Base-by-base conservation (phyloP, 1,140 invertebrate genomes). In the Aphaenogaster rudis region DNA sequence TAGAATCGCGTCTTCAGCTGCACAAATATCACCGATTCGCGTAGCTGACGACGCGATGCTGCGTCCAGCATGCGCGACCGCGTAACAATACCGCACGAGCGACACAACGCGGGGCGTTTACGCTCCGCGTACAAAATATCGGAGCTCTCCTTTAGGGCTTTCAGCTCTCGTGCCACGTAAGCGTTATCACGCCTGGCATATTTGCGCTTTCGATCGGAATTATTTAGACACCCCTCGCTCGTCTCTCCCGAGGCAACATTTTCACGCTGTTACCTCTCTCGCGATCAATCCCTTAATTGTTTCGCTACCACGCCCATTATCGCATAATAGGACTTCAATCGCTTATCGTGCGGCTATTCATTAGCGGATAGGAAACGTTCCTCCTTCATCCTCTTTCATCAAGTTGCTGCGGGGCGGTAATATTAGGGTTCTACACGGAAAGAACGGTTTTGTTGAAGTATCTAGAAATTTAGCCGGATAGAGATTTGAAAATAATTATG, bases 1-100 rank as follows among this genome's bases (percentile, higher is more conserved):
- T 9, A 4, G 7, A 13, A 17, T 36, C 13, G 36, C 42, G 48
- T 76, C 69, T 54, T 36, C 72, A 36, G 72, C 67, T 50, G n/a
- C 11, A 21, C 67, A 33, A 50, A 48, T 59, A 77, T 50, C 39
- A 9, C 28, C 11, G 54, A n/a, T 52, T 76, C 64, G 48, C 61
- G 39, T 64, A 15, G 2, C 17, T 39, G n/a, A 36, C 59, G 7
- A 33, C 17, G 39, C n/a, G 45, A 52, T 52, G 72, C 36, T 50
- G 50, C 13, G 42, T 28, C 17, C 45, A 63, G 45, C 87, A 74
- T 48, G 71, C 72, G 66, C 57, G 33, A 69, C 11, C 61, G 6
- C 52, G 15, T 28, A 21, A 66, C 45, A 39, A 77, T 5, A 28
- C 21, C 36, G 21, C 21, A 52, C 42, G 21, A 45, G 21, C 36